Evolutionary conservation across 1,140 invertebrate species (phyloP), one percentile per base, ranked within the genome.

Genomic region (Lordiphosa clarofinis): DNA sequence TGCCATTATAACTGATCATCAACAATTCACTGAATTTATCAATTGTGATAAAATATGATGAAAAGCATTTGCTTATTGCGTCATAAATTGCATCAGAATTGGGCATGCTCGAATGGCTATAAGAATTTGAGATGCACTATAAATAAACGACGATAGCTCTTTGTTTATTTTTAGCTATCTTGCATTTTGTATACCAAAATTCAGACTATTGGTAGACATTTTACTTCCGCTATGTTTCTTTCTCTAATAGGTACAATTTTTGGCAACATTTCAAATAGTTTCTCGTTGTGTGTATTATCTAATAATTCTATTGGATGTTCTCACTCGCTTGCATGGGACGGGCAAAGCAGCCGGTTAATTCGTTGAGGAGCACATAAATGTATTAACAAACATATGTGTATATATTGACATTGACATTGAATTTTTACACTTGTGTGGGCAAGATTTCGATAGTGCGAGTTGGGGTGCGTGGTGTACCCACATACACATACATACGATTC

Each of bases 351-450:
- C 5, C 21, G 21, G 21, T 24, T 24, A 5, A 5, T 24, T 24
- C 21, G 47, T 11, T 19, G 4, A 1, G 13, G 47, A 10, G 47
- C 15, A 6, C n/a, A 39, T 21, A 13, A 7, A 36, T 9, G 6
- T 28, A 43, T 11, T 38, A 36, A 24, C 19, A 24, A 11, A 7
- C 13, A 49, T n/a, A 44, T 5, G 13, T 15, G 13, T 15, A 9
- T 28, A 44, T 3, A 44, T 31, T 73, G 74, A 49, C 74, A 79
- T 79, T 82, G 75, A 75, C 75, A 81, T 81, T 81, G 75, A 57
- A 56, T 36, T 13, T 46, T 44, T 49, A 37, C n/a, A 39, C 48
- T n/a, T 33, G 43, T 11, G 11, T 43, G 19, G 52, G 61, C 57
- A 49, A 74, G 63, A 81, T 67, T 5, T 31, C 24, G 4, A 15